A percentile compares a stretch with the other conserved stretches of the same genome.
Conservation (phyloP, 2,113 vertebrate genomes). For the Numenius arquata region DNA sequence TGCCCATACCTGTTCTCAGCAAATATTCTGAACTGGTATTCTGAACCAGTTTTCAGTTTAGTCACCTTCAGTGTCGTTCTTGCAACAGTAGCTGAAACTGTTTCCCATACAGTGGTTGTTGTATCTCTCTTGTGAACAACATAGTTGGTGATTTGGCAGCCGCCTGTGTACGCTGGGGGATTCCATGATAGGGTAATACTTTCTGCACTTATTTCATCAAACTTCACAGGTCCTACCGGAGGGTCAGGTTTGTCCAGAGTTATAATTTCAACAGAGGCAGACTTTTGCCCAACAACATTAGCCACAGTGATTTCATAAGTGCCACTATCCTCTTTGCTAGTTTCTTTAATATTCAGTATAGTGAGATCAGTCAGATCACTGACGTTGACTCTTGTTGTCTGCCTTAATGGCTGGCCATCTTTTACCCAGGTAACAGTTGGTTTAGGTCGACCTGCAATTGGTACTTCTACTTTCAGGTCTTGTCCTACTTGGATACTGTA, state of each 20-base stretch:
- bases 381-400: constrained; percentile 92
- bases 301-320: constrained; percentile 87
- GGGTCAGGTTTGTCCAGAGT: constrained; percentile 95
- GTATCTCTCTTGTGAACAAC: constrained; percentile 96
- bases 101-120: constrained; percentile 90
- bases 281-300: constrained; percentile 89
- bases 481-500: constrained; percentile 93
- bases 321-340: constrained; percentile 89
- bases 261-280: constrained; percentile 87
- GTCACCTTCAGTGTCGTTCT: constrained; percentile 90
- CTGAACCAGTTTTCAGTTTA: constrained; percentile 92
- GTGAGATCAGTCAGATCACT: constrained; percentile 80
- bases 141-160: constrained; percentile 96
- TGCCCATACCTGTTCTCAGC: constrained; percentile 96
- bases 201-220: constrained; percentile 93
- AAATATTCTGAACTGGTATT: constrained; percentile 98
- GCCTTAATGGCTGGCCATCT: constrained; percentile 86
- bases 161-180: constrained; percentile 88
- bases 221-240: constrained; percentile 91
- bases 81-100: constrained; percentile 86
- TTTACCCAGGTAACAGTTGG: constrained; percentile 91
- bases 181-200: constrained; percentile 93
- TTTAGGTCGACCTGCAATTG: constrained; percentile 91
- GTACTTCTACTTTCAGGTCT: constrained; percentile 89
- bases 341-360: constrained; percentile 89